These are phyloP conservation scores for Acanthaster planci DNA, from an alignment of 35 echinoderm and acorn worm genomes.

Conservation along the genomic window DNA sequence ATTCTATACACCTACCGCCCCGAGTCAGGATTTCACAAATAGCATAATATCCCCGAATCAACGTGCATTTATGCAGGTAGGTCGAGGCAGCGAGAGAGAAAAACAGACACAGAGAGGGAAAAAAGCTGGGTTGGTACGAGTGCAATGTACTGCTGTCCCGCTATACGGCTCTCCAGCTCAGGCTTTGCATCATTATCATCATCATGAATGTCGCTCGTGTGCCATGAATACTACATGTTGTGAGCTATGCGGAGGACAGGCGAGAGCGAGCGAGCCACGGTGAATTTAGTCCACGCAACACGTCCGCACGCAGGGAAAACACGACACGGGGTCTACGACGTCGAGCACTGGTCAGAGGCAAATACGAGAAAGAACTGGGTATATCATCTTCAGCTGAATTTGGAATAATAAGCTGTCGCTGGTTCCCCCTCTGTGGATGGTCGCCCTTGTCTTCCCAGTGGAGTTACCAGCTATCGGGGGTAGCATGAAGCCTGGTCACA, in stretches of 20 bases:
- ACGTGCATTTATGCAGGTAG: slow-evolving; percentile 30
- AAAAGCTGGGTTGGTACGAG: slow-evolving; percentile 2
- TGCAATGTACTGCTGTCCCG: neutral
- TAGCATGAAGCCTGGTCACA: neutral
- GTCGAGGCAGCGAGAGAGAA: neutral
- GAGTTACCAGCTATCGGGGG: slow-evolving; percentile 6
- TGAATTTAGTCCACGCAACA: neutral
- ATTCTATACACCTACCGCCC: slow-evolving; percentile 20
- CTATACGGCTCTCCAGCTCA: neutral
- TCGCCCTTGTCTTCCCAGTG: neutral
- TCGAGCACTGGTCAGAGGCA: neutral
- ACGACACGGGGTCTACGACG: slow-evolving; percentile 6
- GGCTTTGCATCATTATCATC: neutral
- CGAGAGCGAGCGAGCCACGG: neutral
- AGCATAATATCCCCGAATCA: slow-evolving; percentile 26
- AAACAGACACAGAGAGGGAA: too few species aligned
- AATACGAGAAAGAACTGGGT: neutral
- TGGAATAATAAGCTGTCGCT: slow-evolving; percentile 16
- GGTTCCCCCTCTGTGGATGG: neutral
- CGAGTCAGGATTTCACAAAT: slow-evolving; percentile 15
- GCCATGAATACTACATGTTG: slow-evolving; percentile 1
- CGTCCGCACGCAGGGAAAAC: slow-evolving; percentile 10
- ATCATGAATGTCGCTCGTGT: too few species aligned
- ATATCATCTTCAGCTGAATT: slow-evolving; percentile 13
- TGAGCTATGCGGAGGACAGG: neutral